Evolutionary conservation across 1,140 invertebrate species (phyloP), one percentile per base, ranked within the genome.

Genomic region (Drosophila watanabei): DNA sequence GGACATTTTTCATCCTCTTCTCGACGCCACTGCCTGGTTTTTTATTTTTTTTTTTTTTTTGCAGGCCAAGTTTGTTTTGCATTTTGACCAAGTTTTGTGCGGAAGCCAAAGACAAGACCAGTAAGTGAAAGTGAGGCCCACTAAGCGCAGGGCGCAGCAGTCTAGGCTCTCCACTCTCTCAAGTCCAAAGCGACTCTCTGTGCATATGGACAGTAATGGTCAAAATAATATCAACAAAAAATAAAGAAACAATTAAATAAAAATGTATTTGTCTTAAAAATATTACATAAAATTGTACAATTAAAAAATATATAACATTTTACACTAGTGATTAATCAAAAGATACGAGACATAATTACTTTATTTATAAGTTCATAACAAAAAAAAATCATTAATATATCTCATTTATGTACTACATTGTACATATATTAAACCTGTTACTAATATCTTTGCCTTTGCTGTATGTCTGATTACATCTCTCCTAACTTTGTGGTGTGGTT

Each of bases 41-140:
- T 54, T 4, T 9, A n/a, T n/a, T 10, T 10, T 20, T 51, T 59
- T 80, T 87, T 65, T 66, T 75, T 66, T 80, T 87, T 77, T 64
- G 80, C 77, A 11, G 78, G 52, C 85, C 85, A 88, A 88, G 85
- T 84, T 84, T 80, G 66, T 75, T 88, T 88, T 88, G 85, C 85
- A 88, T 88, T 89, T 88, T 88, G 85, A 88, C 85, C 84, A 88
- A 90, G 87, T 90, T 89, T 85, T 58, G 69, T 80, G 75, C 86
- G 86, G 86, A 89, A 90, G 81, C 79, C 62, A 56, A 76, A 82
- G 62, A 77, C 82, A 90, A 69, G 65, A 68, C 61, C 66, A 69
- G 68, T 9, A 71, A 90, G 87, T 91, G 87, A 90, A 90, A 90
- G 87, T 90, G 83, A 75, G 80, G 54, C 75, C 84, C 81, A 69